These are phyloP conservation scores for Microctonus brassicae DNA, from an alignment of 2,888 invertebrate genomes.

Conservation along the genomic window DNA sequence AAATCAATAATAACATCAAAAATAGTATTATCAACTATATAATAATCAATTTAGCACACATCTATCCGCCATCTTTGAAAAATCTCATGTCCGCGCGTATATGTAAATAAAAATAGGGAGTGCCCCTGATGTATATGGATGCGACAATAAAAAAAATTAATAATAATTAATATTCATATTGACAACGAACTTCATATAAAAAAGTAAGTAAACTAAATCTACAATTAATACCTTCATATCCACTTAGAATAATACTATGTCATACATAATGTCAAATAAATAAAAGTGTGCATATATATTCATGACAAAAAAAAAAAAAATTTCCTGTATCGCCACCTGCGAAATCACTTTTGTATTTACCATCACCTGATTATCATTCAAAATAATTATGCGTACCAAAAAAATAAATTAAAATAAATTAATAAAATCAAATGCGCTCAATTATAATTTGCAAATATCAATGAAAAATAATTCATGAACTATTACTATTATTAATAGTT, in stretches of 20 bases:
- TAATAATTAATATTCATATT: background rate
- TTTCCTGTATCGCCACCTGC: background rate
- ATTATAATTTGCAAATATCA: background rate
- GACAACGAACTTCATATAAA: background rate
- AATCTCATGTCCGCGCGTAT: background rate
- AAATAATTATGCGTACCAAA: background rate
- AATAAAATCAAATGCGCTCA: background rate
- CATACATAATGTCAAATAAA: too few relatives aligned
- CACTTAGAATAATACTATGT: too few relatives aligned
- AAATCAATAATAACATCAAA: slow-evolving; percentile 6
- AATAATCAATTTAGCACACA: background rate
- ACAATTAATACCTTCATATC: too few relatives aligned
- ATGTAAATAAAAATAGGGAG: slow-evolving; percentile 41
- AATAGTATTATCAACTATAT: background rate
- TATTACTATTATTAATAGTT: background rate
- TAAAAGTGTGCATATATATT: background rate
- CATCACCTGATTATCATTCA: background rate
- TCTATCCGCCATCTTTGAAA: slow-evolving; percentile 32
- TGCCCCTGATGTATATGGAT: slow-evolving; percentile 26
- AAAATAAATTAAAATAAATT: background rate
- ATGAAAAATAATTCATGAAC: background rate
- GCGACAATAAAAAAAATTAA: background rate
- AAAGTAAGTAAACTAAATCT: background rate
- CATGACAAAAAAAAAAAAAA: background rate
- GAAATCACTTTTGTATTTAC: background rate